Evolutionary conservation across 2,888 invertebrate species (phyloP).

Genomic region (Argyresthia albistria): DNA sequence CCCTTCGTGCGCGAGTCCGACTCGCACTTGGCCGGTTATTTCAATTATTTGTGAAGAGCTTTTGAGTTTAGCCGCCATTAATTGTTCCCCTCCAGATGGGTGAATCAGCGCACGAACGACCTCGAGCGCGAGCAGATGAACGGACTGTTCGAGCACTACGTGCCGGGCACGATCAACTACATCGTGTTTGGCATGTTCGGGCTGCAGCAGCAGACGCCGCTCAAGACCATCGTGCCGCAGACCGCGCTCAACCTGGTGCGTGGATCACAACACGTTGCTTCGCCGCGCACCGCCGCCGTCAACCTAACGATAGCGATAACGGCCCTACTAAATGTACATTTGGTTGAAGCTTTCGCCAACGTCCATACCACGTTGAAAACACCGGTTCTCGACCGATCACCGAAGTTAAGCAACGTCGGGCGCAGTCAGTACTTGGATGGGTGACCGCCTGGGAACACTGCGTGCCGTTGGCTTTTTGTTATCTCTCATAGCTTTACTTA

Average conservation of each 20-base stretch:
- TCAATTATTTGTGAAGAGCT: no score
- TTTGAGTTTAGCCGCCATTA: no score
- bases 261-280: neutral
- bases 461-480: constrained; percentile 19
- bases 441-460: constrained; percentile 25
- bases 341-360: constrained; percentile 12
- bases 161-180: constrained; percentile 79
- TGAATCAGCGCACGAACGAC: constrained; percentile 67
- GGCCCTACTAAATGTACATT: no score
- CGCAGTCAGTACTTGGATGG: constrained; percentile 24
- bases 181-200: constrained; percentile 83
- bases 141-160: constrained; percentile 82
- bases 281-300: no score
- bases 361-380: constrained; percentile 19
- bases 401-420: constrained; percentile 25
- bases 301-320: no score
- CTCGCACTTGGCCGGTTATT: no score
- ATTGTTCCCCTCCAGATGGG: constrained; percentile 75
- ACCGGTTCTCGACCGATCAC: constrained; percentile 22
- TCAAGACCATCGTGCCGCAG: constrained; percentile 87
- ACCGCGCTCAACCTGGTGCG: constrained; percentile 87
- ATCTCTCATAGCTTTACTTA: no score
- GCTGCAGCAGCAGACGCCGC: constrained; percentile 78
- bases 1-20: no score
- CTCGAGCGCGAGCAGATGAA: constrained; percentile 61